Conservation (phyloP, 2,113 vertebrate genomes). For the Heloderma charlesbogerti region DNA sequence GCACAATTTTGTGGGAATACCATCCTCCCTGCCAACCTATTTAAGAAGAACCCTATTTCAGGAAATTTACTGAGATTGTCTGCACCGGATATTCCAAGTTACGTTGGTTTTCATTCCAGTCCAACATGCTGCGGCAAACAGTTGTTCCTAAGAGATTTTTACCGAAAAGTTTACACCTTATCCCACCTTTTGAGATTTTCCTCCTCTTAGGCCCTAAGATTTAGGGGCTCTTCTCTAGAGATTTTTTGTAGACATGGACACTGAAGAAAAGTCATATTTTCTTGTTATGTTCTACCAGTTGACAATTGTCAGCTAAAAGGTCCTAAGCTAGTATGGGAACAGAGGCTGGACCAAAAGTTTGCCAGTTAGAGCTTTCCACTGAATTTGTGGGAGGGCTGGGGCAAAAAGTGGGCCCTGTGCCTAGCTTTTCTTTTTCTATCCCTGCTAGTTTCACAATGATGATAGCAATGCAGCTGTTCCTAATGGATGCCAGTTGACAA, state of each 20-base stretch:
- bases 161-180: neutral
- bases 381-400: neutral
- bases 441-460: neutral
- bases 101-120: neutral
- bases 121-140: neutral
- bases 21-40: constrained; percentile 64
- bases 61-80: neutral
- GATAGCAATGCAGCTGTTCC: neutral
- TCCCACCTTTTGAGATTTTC: constrained; percentile 1
- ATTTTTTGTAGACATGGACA: neutral
- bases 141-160: neutral
- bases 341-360: neutral
- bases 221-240: neutral
- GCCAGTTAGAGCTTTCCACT: neutral
- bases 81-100: neutral
- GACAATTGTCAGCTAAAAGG: neutral
- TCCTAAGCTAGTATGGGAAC: neutral
- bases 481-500: neutral
- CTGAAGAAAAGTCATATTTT: neutral
- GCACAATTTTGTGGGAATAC: constrained; percentile 57
- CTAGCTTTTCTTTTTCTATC: neutral
- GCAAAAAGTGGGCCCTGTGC: neutral
- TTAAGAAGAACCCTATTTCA: constrained; percentile 26
- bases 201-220: neutral
- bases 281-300: neutral